Evolutionary conservation across 2,888 invertebrate species (phyloP).

Genomic region (Heterodera filipjevi): DNA sequence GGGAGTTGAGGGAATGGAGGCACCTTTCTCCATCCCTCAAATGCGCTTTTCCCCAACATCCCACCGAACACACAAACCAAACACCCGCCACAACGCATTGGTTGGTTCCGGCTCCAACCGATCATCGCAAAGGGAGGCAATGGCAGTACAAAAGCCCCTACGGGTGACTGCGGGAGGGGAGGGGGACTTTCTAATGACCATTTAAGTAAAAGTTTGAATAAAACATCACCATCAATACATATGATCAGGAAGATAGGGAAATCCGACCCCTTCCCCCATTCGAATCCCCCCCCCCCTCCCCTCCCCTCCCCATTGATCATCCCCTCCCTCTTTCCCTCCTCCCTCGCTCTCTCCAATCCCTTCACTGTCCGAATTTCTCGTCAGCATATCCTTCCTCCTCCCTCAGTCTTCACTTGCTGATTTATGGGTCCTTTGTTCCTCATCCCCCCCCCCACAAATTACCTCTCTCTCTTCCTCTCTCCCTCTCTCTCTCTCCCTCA

Average conservation of each 20-base stretch:
- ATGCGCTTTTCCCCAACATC: conserved; percentile 12
- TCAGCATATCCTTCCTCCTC: neutral
- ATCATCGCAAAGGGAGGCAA: neutral
- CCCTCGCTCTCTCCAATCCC: neutral
- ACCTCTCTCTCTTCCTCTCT: neutral
- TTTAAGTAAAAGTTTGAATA: too few species aligned
- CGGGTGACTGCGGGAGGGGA: too few species aligned
- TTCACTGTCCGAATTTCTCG: neutral
- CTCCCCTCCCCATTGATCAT: neutral
- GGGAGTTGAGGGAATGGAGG: neutral
- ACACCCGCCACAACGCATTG: neutral
- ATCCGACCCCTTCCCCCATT: too few species aligned
- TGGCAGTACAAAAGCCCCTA: neutral
- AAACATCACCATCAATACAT: too few species aligned
- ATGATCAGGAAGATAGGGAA: too few species aligned
- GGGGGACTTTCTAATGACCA: too few species aligned
- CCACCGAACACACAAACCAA: conserved; percentile 11
- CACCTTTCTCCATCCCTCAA: conserved; percentile 4
- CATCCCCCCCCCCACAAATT: neutral
- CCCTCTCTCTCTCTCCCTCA: neutral
- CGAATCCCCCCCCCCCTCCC: neutral
- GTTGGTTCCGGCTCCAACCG: neutral
- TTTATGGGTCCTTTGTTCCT: conserved; percentile 18
- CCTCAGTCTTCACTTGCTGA: neutral
- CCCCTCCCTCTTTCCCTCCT: neutral